Evolutionary conservation across 2,113 vertebrate species (phyloP), one percentile per base, ranked within the genome.

Genomic region (Eonycteris spelaea): DNA sequence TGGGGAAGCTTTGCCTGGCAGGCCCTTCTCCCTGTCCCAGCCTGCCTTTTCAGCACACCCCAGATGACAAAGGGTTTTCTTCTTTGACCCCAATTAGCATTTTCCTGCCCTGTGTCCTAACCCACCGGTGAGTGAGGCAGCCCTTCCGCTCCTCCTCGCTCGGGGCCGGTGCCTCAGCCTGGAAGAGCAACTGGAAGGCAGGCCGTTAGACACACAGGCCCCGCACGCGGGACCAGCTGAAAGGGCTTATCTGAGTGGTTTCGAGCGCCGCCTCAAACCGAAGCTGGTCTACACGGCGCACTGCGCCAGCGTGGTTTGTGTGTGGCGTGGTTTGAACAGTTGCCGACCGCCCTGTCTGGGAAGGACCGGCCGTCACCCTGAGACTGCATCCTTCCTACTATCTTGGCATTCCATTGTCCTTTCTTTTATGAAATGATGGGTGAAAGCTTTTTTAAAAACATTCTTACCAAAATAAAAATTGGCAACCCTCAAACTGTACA

Each of bases 391-490:
- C 95, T 90, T 91, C 43, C 94, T 55, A 78, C 94, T 61, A 9
- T 74, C 93, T 86, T 94, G 95, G 82, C 82, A 55, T 87, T 45
- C 19, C 38, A 67, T 40, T 84, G 59, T 87, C 79, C 77, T 97
- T 95, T 90, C 94, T 94, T 91, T 93, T 88, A 48, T 35, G 48
- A 92, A 53, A 90, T 95, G 84, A 95, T 92, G 90, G 91, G 82
- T 94, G 77, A 70, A 95, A 38, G 28, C 40, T 91, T 53, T 67
- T 71, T 18, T 9, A n/a, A 92, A 95, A 78, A 84, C 40, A 94
- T 94, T 84, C 87, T 94, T 96, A 94, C 67, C 65, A 94, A 96
- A 95, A 95, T 85, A 93, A 90, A 94, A 77, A 15, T 85, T 96
- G 96, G 88, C 93, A 92, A 65, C 71, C 30, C 73, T 93, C 91